Conservation (phyloP, 2,888 invertebrate genomes). For the Exocentrus adspersus region DNA sequence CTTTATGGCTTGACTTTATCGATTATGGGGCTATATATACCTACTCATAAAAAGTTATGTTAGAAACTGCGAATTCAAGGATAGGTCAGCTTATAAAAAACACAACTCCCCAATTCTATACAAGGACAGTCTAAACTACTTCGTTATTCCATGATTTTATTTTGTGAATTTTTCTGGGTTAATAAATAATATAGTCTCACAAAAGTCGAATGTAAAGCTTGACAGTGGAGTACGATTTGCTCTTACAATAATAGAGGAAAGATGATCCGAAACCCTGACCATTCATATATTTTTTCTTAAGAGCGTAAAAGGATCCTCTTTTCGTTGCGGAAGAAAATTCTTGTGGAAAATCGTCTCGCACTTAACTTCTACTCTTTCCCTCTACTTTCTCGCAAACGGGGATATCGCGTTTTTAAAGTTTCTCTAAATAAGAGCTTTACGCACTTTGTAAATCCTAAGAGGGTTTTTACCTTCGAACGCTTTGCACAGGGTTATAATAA, state of each 20-base stretch:
- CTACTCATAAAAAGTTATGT: background rate
- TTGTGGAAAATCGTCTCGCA: background rate
- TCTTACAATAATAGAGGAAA: background rate
- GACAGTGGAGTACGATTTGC: too few species aligned
- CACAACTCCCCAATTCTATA: too few species aligned
- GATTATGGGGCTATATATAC: too few species aligned
- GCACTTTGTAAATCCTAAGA: slow-evolving; percentile 1
- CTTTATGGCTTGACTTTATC: background rate
- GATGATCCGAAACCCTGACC: background rate
- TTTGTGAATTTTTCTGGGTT: too few species aligned
- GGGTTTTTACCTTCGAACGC: background rate
- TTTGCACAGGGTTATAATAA: background rate
- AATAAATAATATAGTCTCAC: too few species aligned
- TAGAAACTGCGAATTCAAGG: background rate
- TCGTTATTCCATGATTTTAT: too few species aligned
- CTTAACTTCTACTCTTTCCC: background rate
- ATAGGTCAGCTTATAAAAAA: background rate
- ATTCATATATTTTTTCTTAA: background rate
- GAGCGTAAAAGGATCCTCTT: background rate
- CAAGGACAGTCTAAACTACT: too few species aligned
- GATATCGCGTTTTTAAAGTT: slow-evolving; percentile 4
- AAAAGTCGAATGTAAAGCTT: too few species aligned
- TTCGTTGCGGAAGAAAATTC: background rate
- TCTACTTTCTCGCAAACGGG: background rate
- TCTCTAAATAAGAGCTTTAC: slow-evolving; percentile 4